Evolutionary conservation across 2,888 invertebrate genomes (phyloP).

Genomic region (Masnerella sp.): DNA sequence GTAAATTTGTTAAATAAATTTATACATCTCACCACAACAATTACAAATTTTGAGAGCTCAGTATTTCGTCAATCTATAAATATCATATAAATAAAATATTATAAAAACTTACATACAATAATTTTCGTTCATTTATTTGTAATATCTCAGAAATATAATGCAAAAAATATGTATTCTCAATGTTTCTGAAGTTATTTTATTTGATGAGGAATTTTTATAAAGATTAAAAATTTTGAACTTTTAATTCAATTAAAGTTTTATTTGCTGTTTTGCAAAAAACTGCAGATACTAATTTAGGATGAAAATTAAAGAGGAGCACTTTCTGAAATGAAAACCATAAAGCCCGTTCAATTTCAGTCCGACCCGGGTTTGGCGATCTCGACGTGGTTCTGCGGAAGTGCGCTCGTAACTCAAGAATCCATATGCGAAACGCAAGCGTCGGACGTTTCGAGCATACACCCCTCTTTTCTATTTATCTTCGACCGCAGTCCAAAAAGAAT

Average conservation of each 20-base stretch:
- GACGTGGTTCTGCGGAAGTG: slow-evolving; percentile 51
- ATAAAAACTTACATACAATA: too few species aligned
- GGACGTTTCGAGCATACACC: slow-evolving; percentile 48
- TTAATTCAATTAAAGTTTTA: too few species aligned
- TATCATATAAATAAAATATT: too few species aligned
- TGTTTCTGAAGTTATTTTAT: too few species aligned
- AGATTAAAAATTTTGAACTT: too few species aligned
- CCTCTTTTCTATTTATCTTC: slow-evolving; percentile 59
- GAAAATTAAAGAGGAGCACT: slow-evolving; percentile 47
- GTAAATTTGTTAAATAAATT: neutral
- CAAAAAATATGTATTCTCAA: too few species aligned
- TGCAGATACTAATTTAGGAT: slow-evolving; percentile 29
- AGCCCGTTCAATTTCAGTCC: slow-evolving; percentile 32
- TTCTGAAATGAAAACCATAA: slow-evolving; percentile 57
- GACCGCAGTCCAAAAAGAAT: slow-evolving; percentile 48
- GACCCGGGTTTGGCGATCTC: slow-evolving; percentile 42
- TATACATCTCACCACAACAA: too few species aligned
- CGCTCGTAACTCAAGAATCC: slow-evolving; percentile 60
- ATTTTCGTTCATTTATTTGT: too few species aligned
- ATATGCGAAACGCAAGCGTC: slow-evolving; percentile 56
- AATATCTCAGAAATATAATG: too few species aligned
- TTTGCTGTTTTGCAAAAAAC: neutral
- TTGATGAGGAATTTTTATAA: too few species aligned
- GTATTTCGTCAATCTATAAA: too few species aligned
- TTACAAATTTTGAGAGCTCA: too few species aligned